Percentiles rank a stretch among this genome's conserved stretches.
These are phyloP conservation scores for Taenaris catops DNA, from an alignment of 2,888 invertebrate species.

Conservation along the genomic window DNA sequence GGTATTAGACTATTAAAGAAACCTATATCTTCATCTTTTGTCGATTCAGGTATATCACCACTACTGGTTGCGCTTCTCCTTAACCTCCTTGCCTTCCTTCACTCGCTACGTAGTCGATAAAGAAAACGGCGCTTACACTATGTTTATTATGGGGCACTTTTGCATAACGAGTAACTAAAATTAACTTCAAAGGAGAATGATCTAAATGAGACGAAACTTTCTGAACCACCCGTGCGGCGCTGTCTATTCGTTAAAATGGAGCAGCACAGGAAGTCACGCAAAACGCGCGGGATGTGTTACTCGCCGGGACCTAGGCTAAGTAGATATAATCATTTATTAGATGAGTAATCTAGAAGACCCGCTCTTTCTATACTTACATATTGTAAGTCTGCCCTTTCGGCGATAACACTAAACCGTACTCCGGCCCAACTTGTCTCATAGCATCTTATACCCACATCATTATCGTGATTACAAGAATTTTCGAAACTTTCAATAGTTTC, in stretches of 20 bases:
- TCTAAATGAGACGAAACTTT: too few relatives aligned
- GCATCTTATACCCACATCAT: slow-evolving; percentile 93
- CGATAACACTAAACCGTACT: slow-evolving; percentile 91
- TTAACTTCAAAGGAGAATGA: too few relatives aligned
- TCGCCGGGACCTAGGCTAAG: too few relatives aligned
- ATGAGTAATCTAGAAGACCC: slow-evolving; percentile 95
- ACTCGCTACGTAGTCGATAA: too few relatives aligned
- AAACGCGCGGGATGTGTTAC: too few relatives aligned
- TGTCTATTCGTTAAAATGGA: too few relatives aligned
- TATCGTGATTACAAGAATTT: slow-evolving; percentile 91
- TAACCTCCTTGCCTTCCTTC: too few relatives aligned
- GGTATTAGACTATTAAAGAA: slow-evolving; percentile 70
- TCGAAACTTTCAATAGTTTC: slow-evolving; percentile 90
- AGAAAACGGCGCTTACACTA: too few relatives aligned
- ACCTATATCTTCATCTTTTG: slow-evolving; percentile 67
- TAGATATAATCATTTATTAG: slow-evolving; percentile 92
- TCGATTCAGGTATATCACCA: slow-evolving; percentile 30
- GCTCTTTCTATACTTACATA: slow-evolving; percentile 94
- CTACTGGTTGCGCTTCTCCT: slow-evolving; percentile 33
- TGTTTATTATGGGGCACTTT: too few relatives aligned
- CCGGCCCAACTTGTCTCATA: slow-evolving; percentile 97
- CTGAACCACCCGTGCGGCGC: too few relatives aligned
- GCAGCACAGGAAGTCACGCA: too few relatives aligned
- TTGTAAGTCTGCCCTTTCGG: slow-evolving; percentile 92
- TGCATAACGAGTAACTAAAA: too few relatives aligned